Percentiles rank a stretch among this genome's conserved stretches.
phyloP scores from a whole-genome alignment of 2,888 invertebrate genomes.

The Apantesis nais region DNA sequence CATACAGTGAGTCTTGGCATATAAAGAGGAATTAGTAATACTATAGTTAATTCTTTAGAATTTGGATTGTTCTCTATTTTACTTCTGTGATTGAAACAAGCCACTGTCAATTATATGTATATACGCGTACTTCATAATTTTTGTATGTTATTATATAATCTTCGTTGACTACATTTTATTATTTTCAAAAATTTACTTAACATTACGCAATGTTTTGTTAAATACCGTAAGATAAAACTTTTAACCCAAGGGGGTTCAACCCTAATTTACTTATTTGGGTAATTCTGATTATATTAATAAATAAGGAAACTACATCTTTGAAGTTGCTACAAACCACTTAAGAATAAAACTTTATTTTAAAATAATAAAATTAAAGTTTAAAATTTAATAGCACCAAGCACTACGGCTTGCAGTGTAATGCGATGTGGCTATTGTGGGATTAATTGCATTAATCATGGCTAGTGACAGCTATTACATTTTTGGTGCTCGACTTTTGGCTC shows the following conservation, averaged over 20 bases:
- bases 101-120: no score
- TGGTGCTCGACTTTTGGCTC: slow-evolving; percentile 82
- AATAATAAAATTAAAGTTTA: slow-evolving; percentile 33
- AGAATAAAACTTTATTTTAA: neutral
- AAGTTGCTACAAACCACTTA: neutral
- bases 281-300: neutral
- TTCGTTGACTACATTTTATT: no score
- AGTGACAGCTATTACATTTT: slow-evolving; percentile 86
- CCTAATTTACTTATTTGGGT: neutral
- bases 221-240: no score
- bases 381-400: slow-evolving; percentile 32
- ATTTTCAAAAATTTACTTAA: no score
- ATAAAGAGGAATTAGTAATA: neutral
- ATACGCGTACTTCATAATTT: no score
- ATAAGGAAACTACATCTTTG: neutral
- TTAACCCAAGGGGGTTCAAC: no score
- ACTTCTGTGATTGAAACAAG: neutral
- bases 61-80: neutral
- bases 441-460: slow-evolving; percentile 84
- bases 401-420: slow-evolving; percentile 66
- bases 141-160: no score
- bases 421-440: slow-evolving; percentile 78
- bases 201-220: no score
- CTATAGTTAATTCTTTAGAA: neutral
- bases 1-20: neutral